Conservation (phyloP, 2,888 invertebrate genomes). For the Coenonympha glycerion region DNA sequence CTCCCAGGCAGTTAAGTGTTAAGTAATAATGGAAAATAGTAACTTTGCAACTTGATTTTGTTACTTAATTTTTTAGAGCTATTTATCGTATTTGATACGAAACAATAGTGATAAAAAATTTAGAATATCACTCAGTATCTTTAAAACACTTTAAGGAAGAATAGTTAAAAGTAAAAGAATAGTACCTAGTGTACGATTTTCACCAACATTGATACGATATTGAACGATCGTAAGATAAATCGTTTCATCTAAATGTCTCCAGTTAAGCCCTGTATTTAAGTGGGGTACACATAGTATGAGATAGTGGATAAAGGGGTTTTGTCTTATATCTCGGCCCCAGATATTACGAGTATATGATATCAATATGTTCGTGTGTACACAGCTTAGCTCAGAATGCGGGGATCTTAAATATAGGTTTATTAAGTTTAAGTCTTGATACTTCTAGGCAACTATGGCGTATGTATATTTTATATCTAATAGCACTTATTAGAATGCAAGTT, state of each 20-base stretch:
- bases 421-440: background rate
- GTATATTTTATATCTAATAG: background rate
- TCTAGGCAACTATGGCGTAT: background rate
- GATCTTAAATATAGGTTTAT: background rate
- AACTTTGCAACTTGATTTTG: too few species aligned
- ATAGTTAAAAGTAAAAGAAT: too few species aligned
- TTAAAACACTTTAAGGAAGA: too few species aligned
- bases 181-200: background rate
- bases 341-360: background rate
- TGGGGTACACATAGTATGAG: conserved; percentile 11
- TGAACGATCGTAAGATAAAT: background rate
- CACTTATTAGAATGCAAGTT: background rate
- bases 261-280: conserved; percentile 11
- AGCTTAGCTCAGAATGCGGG: background rate
- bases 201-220: background rate
- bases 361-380: background rate
- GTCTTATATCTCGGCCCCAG: conserved; percentile 3
- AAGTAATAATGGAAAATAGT: too few species aligned
- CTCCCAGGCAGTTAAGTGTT: too few species aligned
- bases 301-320: conserved; percentile 16
- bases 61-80: too few species aligned
- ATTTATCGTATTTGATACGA: too few species aligned
- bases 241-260: conserved; percentile 5
- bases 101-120: too few species aligned
- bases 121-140: too few species aligned